Evolutionary conservation across 1,140 invertebrate genomes (phyloP).

Genomic region (Dendroctonus valens): DNA sequence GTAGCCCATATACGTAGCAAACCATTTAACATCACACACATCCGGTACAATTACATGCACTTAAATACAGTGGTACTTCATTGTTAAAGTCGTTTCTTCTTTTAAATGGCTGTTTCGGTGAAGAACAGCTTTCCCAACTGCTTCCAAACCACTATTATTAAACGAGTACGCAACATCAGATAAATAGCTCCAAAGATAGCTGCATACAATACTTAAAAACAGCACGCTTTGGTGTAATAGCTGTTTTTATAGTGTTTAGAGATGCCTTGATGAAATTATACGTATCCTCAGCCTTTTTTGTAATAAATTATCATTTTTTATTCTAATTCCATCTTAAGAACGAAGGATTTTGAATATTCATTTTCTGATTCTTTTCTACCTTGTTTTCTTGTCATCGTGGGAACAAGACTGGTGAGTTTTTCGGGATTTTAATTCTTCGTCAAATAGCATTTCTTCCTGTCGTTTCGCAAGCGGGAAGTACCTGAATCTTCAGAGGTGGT

Average conservation of each 20-base stretch:
- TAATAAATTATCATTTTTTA: not conserved
- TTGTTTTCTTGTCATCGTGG: no score
- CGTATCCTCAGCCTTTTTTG: not conserved
- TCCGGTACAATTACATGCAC: slow-evolving; percentile 26
- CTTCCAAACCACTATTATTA: slow-evolving; percentile 31
- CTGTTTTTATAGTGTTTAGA: slow-evolving; percentile 16
- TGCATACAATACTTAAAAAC: slow-evolving; percentile 27
- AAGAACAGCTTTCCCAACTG: slow-evolving; percentile 31
- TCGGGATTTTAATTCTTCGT: no score
- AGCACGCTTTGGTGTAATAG: slow-evolving; percentile 28
- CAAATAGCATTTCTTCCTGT: no score
- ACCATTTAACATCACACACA: slow-evolving; percentile 22
- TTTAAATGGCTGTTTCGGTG: slow-evolving; percentile 26
- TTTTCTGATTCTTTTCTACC: not conserved
- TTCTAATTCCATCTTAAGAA: not conserved
- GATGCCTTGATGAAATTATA: not conserved
- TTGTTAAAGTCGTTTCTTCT: slow-evolving; percentile 29
- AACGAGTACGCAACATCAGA: slow-evolving; percentile 32
- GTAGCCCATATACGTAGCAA: slow-evolving; percentile 20
- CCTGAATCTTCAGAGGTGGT: no score
- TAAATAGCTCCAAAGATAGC: slow-evolving; percentile 29
- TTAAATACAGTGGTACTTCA: slow-evolving; percentile 18
- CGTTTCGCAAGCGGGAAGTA: no score
- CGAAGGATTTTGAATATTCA: not conserved
- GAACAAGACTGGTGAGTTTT: no score